Evolutionary conservation across 2,113 vertebrate species (phyloP), one percentile per base, ranked within the genome.

Genomic region (Myiopsitta monachus): DNA sequence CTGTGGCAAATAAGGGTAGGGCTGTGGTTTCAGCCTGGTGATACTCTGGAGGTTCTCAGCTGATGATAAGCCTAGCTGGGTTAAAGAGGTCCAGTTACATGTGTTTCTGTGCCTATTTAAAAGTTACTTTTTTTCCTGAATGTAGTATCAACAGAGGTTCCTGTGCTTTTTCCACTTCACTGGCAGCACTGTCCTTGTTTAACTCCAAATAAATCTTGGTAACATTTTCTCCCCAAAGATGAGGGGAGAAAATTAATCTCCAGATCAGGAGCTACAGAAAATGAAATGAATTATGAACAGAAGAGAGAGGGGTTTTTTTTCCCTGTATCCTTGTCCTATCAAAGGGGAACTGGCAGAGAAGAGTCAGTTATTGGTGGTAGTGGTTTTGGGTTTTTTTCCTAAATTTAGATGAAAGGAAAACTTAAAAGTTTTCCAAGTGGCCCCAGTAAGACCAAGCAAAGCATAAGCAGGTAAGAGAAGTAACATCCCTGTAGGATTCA

Each of bases 131-230:
- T 92, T 83, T 47, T 43, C 1, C 47, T 70, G 61, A 90, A 7
- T 38, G 17, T 38, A 9, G 1, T 86, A 52, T 86, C 86, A 75
- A 1, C 51, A 78, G 68, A 93, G 30, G 30, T 75, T 89, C 19
- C 31, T 78, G 33, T 52, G 31, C 10, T 66, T 91, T 69, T 90
- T 78, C 47, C 30, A 33, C 22, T 89, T 84, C 15, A 36, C n/a
- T 87, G 54, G 27, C 31, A 87, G 38, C 38, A 5, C 26, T 74
- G 57, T 87, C 77, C 70, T 94, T 84, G 27, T 87, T 92, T 92
- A 96, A 90, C 36, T 84, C 76, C 52, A 84, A 30, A 72, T 84
- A 94, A 84, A 79, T 83, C 52, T 87, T 92, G 69, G 38, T 54
- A 76, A 76, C 33, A 19, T 10, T 4, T 69, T 52, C 41, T 91